Conservation (phyloP, 1,140 invertebrate genomes). For the Drosophila fuyamai region DNA sequence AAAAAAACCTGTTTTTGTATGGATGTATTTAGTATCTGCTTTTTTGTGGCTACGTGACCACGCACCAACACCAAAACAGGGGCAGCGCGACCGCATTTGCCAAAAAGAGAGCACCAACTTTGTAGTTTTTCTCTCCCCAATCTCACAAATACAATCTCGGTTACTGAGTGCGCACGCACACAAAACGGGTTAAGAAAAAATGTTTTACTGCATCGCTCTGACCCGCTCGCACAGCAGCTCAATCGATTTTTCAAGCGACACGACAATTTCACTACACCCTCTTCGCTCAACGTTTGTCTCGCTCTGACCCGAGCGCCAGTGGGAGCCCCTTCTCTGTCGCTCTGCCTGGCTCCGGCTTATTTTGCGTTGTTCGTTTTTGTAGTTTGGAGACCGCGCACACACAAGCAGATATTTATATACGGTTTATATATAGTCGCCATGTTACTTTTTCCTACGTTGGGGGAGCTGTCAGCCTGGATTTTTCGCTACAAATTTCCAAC, state of each 20-base stretch:
- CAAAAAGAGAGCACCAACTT: conserved; percentile 51
- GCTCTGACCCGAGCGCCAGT: conserved; percentile 14
- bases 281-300: conserved; percentile 37
- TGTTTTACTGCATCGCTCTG: conserved; percentile 51
- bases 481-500: conserved; percentile 61
- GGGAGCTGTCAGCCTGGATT: conserved; percentile 79
- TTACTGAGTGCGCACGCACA: conserved; percentile 61
- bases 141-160: conserved; percentile 11
- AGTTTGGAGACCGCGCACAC: conserved; percentile 42
- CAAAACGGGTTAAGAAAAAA: conserved; percentile 69
- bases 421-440: conserved; percentile 61
- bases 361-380: conserved; percentile 66
- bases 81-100: conserved; percentile 66
- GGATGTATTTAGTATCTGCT: conserved; percentile 29
- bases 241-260: conserved; percentile 79
- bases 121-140: conserved; percentile 65
- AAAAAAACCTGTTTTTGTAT: conserved; percentile 64
- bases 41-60: conserved; percentile 74
- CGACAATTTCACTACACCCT: conserved; percentile 73
- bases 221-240: conserved; percentile 64
- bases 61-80: conserved; percentile 38
- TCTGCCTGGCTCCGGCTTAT: conserved; percentile 30
- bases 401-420: conserved; percentile 20
- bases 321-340: conserved; percentile 31
- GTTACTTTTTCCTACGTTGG: conserved; percentile 74